Conservation (phyloP, 1,140 invertebrate species). For the Ectropis grisescens region DNA sequence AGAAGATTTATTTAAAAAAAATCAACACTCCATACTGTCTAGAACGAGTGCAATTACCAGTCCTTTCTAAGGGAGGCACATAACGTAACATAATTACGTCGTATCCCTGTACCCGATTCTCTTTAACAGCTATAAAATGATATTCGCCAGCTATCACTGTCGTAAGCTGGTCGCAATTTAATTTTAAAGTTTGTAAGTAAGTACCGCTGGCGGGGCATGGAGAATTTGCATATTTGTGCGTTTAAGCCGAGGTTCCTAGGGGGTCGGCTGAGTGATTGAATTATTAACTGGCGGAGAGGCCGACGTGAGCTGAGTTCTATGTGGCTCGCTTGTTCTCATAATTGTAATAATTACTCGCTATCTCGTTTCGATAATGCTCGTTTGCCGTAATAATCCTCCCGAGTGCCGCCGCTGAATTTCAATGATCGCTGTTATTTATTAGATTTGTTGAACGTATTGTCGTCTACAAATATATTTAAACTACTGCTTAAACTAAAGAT, state of each 20-base stretch:
- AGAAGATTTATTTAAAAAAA: no score
- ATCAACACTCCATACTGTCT: no score
- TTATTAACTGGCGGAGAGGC: constrained; percentile 28
- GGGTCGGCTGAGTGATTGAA: constrained; percentile 34
- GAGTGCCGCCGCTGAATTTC: constrained; percentile 6
- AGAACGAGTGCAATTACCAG: no score
- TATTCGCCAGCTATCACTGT: constrained; percentile 14
- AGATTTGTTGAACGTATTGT: no score
- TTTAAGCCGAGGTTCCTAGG: constrained; percentile 17
- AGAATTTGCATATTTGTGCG: constrained; percentile 33
- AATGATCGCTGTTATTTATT: constrained; percentile 1
- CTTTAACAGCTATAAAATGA: no score
- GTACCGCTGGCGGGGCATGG: constrained; percentile 10
- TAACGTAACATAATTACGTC: no score
- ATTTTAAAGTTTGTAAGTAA: constrained; percentile 23
- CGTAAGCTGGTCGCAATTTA: constrained; percentile 17
- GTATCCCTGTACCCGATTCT: no score
- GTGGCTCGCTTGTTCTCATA: constrained; percentile 17
- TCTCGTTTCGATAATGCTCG: constrained; percentile 18
- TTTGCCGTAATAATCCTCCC: constrained; percentile 10
- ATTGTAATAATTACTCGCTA: constrained; percentile 29
- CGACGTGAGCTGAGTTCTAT: constrained; percentile 24
- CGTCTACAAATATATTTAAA: no score
- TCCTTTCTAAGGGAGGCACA: no score
- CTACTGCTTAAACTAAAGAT: no score